Evolutionary conservation across 2,113 vertebrate genomes (phyloP), one percentile per base, ranked within the genome.

Genomic region (Phainopepla nitens): DNA sequence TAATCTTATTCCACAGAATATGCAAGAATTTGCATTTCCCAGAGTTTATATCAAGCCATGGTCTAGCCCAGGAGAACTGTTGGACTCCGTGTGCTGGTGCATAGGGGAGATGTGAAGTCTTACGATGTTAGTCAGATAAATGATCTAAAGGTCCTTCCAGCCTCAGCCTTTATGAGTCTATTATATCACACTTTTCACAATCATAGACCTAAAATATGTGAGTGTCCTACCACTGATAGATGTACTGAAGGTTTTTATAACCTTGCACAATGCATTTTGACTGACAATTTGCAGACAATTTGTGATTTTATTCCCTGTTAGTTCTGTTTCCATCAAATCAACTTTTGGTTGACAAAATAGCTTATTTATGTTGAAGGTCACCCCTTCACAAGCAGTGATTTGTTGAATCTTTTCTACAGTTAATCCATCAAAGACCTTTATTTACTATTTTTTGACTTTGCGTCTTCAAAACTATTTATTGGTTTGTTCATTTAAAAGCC

Each of bases 341-440:
- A 76, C 82, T 95, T 85, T 64, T 23, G 47, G 78, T 90, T 94
- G 92, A 90, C 51, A 95, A 69, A 93, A 93, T 53, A 92, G 64
- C 25, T 79, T 89, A 83, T 92, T 96, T 96, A 88, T 92, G 31
- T 75, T 96, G 93, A 97, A 97, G 93, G 96, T 96, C 92, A 96
- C 65, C 47, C 64, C 29, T 94, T 94, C 92, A 92, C 87, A 92
- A 95, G 64, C 60, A 90, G 57, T 89, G 90, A 96, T 97, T 95
- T 94, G 69, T 90, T 71, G 80, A 89, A 89, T 92, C 36, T 71
- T 77, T 95, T 87, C 75, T 53, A 83, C 72, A 87, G 49, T 90
- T 95, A 96, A 96, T 94, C 88, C 68, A 90, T 95, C 90, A 94
- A 95, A 95, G 56, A 51, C 49, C 4, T 93, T 89, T 92, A 93